Evolutionary conservation across 2,113 vertebrate species (phyloP), one percentile per base, ranked within the genome.

Genomic region (Pao palembangensis): DNA sequence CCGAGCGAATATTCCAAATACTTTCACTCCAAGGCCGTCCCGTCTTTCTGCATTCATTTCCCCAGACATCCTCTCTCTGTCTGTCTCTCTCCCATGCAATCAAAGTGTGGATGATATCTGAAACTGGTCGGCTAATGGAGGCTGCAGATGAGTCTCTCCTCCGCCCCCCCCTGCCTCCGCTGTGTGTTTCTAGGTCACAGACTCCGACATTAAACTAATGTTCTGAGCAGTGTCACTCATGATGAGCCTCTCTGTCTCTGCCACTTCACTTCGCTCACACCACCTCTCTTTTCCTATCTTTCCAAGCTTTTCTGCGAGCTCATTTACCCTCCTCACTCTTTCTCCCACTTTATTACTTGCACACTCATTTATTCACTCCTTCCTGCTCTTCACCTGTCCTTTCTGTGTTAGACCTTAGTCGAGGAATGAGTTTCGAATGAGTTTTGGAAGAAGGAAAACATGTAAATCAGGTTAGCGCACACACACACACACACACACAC

Each of bases 151-250:
- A 79, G 69, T 41, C 48, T 25, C 31, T 55, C 47, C 50, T 15
- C 60, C 59, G 5, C 3, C 38, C 42, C 38, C 42, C 17, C 31
- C 12, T 48, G 10, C 8, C 34, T 15, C 16, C 19, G 28, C 8
- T 11, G 15, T 17, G 25, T 58, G 67, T 84, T 87, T 88, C 68
- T 85, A 70, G 84, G 84, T 86, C 85, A 79, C 64, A 61, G 18
- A 51, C 61, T 43, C 16, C 1, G 12, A 67, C 61, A 66, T 73
- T 49, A 77, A 66, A 69, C 81, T 53, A 76, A 70, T 66, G 66
- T 74, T 59, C 62, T 71, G 59, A 67, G 65, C 68, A 59, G 59
- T 51, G 61, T 74, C 75, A 63, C 57, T 60, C 53, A 58, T 66
- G 69, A 76, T 69, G 64, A 64, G 54, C 59, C 68, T 58, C 53